Conservation (phyloP, 2,113 vertebrate genomes). For the Mirounga angustirostris region DNA sequence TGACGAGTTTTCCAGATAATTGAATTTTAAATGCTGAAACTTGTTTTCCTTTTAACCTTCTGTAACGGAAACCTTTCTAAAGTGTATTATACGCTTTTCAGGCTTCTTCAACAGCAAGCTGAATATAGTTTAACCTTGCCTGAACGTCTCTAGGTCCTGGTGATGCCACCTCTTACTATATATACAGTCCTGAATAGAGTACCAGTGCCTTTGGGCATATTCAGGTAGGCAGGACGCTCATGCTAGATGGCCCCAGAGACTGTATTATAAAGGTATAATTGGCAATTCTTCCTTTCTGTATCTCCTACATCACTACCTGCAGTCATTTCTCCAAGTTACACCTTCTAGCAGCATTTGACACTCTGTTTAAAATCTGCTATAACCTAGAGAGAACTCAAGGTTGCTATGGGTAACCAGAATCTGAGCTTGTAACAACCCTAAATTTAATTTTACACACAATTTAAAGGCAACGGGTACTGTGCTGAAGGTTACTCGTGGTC, state of each 20-base stretch:
- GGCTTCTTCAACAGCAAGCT: constrained; percentile 40
- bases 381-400: constrained; percentile 72
- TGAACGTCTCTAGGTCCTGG: constrained; percentile 51
- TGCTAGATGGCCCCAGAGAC: constrained; percentile 51
- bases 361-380: constrained; percentile 68
- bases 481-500: constrained; percentile 38
- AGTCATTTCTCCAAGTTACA: constrained; percentile 70
- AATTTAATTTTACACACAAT: constrained; percentile 76
- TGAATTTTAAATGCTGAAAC: constrained; percentile 76
- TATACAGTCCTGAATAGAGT: neutral
- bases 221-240: neutral
- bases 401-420: constrained; percentile 80
- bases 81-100: constrained; percentile 63
- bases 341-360: constrained; percentile 66
- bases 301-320: constrained; percentile 50
- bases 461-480: constrained; percentile 44
- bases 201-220: neutral
- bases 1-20: constrained; percentile 69
- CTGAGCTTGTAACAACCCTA: constrained; percentile 66
- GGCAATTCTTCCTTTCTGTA: constrained; percentile 15
- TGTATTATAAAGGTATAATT: constrained; percentile 66
- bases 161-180: neutral
- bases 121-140: constrained; percentile 62
- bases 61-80: constrained; percentile 71
- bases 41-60: constrained; percentile 74